These are phyloP conservation scores for Oceanites oceanicus DNA, from an alignment of 2,113 vertebrate genomes.

Conservation along the genomic window DNA sequence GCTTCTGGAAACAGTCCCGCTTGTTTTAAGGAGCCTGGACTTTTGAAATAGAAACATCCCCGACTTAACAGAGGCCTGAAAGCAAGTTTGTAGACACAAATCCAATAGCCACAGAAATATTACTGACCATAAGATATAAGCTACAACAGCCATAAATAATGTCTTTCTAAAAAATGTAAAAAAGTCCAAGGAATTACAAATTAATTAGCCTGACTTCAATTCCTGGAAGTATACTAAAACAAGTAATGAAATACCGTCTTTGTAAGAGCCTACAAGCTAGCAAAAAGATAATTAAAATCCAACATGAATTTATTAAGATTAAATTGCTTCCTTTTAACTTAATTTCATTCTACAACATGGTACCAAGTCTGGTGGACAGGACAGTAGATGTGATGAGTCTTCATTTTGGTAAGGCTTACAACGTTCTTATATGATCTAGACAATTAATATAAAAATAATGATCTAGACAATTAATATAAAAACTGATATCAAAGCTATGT, in stretches of 20 bases:
- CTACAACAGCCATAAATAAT: neutral
- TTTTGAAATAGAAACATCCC: neutral
- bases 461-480: neutral
- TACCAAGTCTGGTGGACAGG: neutral
- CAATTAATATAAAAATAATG: neutral
- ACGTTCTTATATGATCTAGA: accelerated
- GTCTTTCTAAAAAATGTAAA: neutral
- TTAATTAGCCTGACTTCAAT: neutral
- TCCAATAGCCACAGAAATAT: neutral
- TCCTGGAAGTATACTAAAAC: neutral
- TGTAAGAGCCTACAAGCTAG: neutral
- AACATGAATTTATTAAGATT: neutral
- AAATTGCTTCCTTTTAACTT: neutral
- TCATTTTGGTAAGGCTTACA: neutral
- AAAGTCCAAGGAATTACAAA: neutral
- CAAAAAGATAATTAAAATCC: neutral
- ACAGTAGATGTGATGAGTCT: accelerated
- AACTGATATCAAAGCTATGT: neutral
- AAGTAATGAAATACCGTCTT: neutral
- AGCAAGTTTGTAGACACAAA: neutral
- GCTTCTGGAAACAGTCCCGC: neutral
- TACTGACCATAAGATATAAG: neutral
- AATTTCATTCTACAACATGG: neutral
- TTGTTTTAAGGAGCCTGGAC: neutral
- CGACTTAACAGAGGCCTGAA: neutral